Conservation (phyloP, 1,140 invertebrate genomes). For the Apis dorsata region DNA sequence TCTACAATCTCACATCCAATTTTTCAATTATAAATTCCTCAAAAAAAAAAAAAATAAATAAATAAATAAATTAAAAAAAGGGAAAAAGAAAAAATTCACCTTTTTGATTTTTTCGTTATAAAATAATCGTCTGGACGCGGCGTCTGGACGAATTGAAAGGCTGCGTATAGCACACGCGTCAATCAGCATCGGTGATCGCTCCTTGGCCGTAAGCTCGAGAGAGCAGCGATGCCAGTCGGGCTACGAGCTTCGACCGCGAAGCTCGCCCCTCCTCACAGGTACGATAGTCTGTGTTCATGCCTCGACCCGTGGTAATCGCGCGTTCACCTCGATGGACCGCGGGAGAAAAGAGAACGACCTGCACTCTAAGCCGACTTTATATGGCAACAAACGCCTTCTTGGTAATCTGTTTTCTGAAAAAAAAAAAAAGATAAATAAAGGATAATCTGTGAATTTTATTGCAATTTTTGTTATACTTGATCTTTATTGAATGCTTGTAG, state of each 20-base stretch:
- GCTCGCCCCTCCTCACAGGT: conserved; percentile 47
- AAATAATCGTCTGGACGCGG: background rate
- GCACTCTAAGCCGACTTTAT: conserved; percentile 34
- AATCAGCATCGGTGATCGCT: conserved; percentile 51
- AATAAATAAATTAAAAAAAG: too few relatives aligned
- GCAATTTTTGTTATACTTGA: background rate
- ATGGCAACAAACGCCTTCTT: conserved; percentile 52
- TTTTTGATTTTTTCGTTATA: background rate
- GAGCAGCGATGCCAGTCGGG: conserved; percentile 66
- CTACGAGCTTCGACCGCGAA: conserved; percentile 65
- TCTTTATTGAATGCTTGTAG: background rate
- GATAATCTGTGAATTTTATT: background rate
- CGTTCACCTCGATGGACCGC: conserved; percentile 47
- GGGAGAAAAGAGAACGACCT: conserved; percentile 44
- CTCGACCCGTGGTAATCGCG: background rate
- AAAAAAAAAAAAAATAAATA: too few relatives aligned
- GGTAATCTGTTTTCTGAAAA: conserved; percentile 45
- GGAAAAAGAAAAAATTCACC: background rate
- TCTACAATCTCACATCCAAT: too few relatives aligned
- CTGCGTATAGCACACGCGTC: background rate
- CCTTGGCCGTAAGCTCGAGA: conserved; percentile 22
- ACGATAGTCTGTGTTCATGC: conserved; percentile 22
- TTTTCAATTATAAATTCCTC: too few relatives aligned
- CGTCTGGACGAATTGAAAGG: background rate
- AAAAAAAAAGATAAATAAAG: background rate